Conservation (phyloP, 2,888 invertebrate species). For the Toxonevra muliebris region DNA sequence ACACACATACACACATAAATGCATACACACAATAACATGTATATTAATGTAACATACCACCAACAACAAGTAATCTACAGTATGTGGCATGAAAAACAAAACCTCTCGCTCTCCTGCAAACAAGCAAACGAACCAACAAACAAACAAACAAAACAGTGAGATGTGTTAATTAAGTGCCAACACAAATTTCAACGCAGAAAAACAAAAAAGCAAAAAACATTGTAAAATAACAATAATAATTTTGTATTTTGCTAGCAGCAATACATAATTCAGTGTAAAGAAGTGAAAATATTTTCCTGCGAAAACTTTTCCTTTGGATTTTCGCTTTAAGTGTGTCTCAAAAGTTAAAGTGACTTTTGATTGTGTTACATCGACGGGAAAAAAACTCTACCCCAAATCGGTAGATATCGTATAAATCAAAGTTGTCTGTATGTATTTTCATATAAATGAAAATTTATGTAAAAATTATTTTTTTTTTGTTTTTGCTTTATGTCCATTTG, state of each 20-base stretch:
- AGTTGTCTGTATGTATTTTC: no score
- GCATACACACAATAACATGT: conserved; percentile 7
- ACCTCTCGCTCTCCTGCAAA: no score
- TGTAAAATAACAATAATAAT: conserved; percentile 16
- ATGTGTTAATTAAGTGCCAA: conserved; percentile 43
- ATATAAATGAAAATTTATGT: no score
- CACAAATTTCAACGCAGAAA: conserved; percentile 37
- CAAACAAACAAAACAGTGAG: not conserved
- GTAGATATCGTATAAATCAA: no score
- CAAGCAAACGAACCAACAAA: not conserved
- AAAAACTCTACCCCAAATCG: no score
- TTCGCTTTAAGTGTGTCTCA: not conserved
- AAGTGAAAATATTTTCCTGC: no score
- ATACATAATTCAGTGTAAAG: no score
- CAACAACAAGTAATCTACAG: conserved; percentile 18
- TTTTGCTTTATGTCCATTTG: no score
- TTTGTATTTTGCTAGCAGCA: not conserved
- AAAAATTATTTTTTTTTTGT: no score
- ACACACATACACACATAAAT: conserved; percentile 13
- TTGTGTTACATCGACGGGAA: not conserved
- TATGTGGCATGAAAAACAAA: not conserved
- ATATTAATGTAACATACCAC: conserved; percentile 23
- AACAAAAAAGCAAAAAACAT: conserved; percentile 27
- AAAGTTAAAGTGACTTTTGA: conserved; percentile 19
- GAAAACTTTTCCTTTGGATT: no score